phyloP scores from a whole-genome alignment of 2,888 invertebrate genomes.

The Drosophila eohydei region DNA sequence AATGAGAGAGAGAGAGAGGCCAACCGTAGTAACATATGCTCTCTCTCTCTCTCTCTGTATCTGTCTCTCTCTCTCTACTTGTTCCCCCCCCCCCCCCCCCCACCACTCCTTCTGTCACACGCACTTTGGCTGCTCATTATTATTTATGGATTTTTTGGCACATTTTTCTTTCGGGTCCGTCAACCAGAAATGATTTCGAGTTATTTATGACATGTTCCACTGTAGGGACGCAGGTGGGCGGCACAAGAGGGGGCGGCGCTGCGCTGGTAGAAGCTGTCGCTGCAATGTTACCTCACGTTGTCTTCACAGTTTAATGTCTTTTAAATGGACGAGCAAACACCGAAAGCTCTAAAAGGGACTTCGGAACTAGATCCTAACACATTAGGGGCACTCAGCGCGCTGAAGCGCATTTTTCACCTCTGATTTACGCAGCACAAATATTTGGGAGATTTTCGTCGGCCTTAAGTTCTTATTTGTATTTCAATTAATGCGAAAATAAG shows the following conservation, averaged over 20 bases:
- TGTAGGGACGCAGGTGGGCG: slow-evolving; percentile 1
- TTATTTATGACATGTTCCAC: slow-evolving; percentile 63
- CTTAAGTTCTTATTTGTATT: background rate
- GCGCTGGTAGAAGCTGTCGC: background rate
- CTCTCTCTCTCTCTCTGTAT: background rate
- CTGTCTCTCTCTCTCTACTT: background rate
- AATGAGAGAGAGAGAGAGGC: background rate
- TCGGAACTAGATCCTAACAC: slow-evolving; percentile 9
- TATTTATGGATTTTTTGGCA: slow-evolving; percentile 68
- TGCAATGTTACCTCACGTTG: slow-evolving; percentile 19
- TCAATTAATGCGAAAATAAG: background rate
- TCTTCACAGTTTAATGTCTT: slow-evolving; percentile 67
- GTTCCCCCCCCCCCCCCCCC: background rate
- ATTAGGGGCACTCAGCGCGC: slow-evolving; percentile 50
- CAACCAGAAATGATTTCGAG: slow-evolving; percentile 43
- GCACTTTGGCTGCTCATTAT: slow-evolving; percentile 28
- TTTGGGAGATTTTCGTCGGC: background rate
- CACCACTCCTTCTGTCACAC: background rate
- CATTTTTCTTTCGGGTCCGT: slow-evolving; percentile 49
- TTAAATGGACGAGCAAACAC: slow-evolving; percentile 69
- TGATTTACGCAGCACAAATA: slow-evolving; percentile 20
- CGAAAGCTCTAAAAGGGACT: slow-evolving; percentile 63
- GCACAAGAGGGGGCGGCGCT: background rate
- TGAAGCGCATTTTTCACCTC: background rate
- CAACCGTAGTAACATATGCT: background rate